Evolutionary conservation across 2,888 invertebrate genomes (phyloP).

Genomic region (Holacanthella duospinosa): DNA sequence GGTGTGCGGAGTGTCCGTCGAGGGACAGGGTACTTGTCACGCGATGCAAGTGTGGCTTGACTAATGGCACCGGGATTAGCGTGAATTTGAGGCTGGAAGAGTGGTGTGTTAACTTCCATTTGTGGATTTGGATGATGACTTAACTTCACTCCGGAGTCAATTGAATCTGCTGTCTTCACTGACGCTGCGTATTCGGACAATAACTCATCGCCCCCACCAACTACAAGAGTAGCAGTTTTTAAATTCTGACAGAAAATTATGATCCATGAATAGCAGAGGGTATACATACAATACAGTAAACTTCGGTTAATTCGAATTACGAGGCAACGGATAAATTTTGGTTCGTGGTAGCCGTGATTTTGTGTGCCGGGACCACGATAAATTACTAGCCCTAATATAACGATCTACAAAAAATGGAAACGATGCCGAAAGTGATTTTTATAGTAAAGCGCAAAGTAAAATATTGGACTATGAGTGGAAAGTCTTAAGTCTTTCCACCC

Average conservation of each 20-base stretch:
- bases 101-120: slow-evolving; percentile 1
- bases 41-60: neutral
- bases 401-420: too few species aligned
- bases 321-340: too few species aligned
- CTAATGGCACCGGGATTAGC: slow-evolving; percentile 7
- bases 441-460: too few species aligned
- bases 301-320: too few species aligned
- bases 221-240: slow-evolving; percentile 15
- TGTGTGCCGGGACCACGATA: too few species aligned
- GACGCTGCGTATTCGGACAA: slow-evolving; percentile 37
- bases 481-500: too few species aligned
- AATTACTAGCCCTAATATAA: too few species aligned
- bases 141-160: slow-evolving; percentile 35
- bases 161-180: slow-evolving; percentile 35
- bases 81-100: slow-evolving; percentile 7
- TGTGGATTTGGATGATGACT: slow-evolving; percentile 29
- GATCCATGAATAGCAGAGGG: neutral
- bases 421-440: too few species aligned
- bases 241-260: too few species aligned
- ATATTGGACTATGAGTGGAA: too few species aligned
- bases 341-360: too few species aligned
- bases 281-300: too few species aligned
- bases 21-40: neutral
- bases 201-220: slow-evolving; percentile 37
- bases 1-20: neutral